These are phyloP conservation scores for Crambe crambe DNA, from an alignment of 37 sponge, comb jelly and placozoan genomes.

Conservation along the genomic window DNA sequence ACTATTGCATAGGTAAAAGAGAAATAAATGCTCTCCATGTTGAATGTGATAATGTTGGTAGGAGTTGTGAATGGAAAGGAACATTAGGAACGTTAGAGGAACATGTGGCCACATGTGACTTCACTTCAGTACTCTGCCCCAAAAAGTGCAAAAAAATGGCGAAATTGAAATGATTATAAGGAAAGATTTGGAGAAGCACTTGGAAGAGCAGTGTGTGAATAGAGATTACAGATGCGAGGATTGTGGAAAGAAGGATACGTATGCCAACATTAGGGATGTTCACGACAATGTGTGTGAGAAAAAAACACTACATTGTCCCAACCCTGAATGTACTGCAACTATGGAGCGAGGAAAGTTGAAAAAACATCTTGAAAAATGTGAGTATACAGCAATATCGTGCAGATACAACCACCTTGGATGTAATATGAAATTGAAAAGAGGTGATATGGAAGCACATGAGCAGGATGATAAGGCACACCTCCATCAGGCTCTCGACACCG, in stretches of 20 bases:
- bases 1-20: conserved; percentile 4
- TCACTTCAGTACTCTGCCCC: conserved; percentile 6
- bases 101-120: conserved; percentile 22
- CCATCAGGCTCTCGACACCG: not conserved
- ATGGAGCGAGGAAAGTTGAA: not conserved
- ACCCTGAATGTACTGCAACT: not conserved
- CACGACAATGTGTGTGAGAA: conserved; percentile 17
- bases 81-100: conserved; percentile 12
- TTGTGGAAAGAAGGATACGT: conserved; percentile 10
- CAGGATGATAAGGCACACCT: not conserved
- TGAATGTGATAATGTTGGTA: conserved; percentile 9
- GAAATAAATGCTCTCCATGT: conserved; percentile 17
- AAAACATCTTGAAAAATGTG: not conserved
- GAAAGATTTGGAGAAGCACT: conserved; percentile 12
- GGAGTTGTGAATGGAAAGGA: conserved; percentile 23
- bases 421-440: not conserved
- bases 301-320: conserved; percentile 25
- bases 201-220: not conserved
- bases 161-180: not conserved
- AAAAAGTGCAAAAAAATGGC: conserved; percentile 11
- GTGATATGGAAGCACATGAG: conserved; percentile 22
- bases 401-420: conserved; percentile 30
- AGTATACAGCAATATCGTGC: conserved; percentile 9
- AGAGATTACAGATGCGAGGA: conserved; percentile 27
- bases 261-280: not conserved